phyloP scores from a whole-genome alignment of 2,888 invertebrate species.

The Hirtodrosophila confusa region DNA sequence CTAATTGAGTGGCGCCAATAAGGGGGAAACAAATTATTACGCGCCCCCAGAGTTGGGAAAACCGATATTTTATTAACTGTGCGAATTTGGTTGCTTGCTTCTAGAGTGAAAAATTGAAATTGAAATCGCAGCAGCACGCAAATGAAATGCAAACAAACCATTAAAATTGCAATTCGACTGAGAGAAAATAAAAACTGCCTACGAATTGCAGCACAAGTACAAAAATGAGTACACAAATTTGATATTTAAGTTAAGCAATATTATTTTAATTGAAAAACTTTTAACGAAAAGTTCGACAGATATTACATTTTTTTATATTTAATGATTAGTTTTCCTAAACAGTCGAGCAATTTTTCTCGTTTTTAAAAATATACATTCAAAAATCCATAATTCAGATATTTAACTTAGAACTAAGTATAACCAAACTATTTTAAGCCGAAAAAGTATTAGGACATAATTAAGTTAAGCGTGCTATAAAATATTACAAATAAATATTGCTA shows the following conservation, averaged over 20 bases:
- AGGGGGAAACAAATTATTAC: conserved; percentile 42
- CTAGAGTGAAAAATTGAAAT: conserved; percentile 32
- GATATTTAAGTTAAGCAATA: neutral
- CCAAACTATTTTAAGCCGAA: too few relatives aligned
- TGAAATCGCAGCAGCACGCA: conserved; percentile 16
- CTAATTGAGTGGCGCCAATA: conserved; percentile 77
- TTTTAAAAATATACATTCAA: too few relatives aligned
- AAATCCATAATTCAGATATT: too few relatives aligned
- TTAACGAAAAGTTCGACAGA: too few relatives aligned
- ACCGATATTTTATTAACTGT: conserved; percentile 59
- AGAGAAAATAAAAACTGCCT: conserved; percentile 1
- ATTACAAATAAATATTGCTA: too few relatives aligned
- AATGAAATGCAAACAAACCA: conserved; percentile 46
- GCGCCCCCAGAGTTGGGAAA: conserved; percentile 19
- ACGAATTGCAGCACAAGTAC: conserved; percentile 4
- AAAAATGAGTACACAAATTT: too few relatives aligned
- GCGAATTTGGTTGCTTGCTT: conserved; percentile 36
- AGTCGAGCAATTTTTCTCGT: too few relatives aligned
- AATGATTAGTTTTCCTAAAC: too few relatives aligned
- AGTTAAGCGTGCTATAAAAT: too few relatives aligned
- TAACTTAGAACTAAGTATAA: too few relatives aligned
- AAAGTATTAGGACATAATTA: too few relatives aligned
- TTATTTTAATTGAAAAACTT: neutral
- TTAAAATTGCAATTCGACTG: conserved; percentile 5
- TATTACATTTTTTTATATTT: too few relatives aligned